Evolutionary conservation across 2,797 vertebrate genomes (phyloP), one percentile per base, ranked within the genome.

Genomic region (Huso huso): DNA sequence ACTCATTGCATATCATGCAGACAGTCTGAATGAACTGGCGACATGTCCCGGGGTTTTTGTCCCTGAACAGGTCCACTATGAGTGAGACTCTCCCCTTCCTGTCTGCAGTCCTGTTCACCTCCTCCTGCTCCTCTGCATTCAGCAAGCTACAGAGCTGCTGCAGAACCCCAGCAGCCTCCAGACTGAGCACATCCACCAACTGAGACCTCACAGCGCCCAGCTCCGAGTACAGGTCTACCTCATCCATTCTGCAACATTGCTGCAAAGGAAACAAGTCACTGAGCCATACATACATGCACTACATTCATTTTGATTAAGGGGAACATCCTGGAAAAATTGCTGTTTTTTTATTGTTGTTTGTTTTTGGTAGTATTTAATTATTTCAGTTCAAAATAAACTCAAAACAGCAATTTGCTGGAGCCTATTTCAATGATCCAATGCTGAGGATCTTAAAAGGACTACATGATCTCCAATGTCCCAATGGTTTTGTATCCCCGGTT

Each of bases 1-100:
- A 86, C 49, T 81, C 73, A 0, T 84, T 77, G 65, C 86, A 87
- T 1, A 88, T 73, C 69, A 92, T 78, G 68, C 90, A 94, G 66
- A 94, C 6, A 0, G 67, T 76, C 12, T 85, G 72, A 0, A 91
- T 78, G 71, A 98, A 94, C 0, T 23, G 53, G 2, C 74, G 6
- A 82, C 93, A 95, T 1, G 70, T 73, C n/a, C 58, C 61, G 0
- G 1, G n/a, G 0, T 74, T 75, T 1, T 83, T 81, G 1, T 6
- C 0, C 1, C 50, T 68, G 70, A 93, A 83, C 70, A 80, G 71
- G 0, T 74, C 71, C 51, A 98, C 79, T 62, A 93, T 75, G 5
- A 15, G 12, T 0, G 58, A 59, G 50, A 78, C 63, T 49, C 72
- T 64, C 6, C 78, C 64, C 0, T 37, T 69, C 53, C 11, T 63